These are phyloP conservation scores for Amblyjoppa proteus DNA, from an alignment of 2,888 invertebrate genomes.

Conservation along the genomic window DNA sequence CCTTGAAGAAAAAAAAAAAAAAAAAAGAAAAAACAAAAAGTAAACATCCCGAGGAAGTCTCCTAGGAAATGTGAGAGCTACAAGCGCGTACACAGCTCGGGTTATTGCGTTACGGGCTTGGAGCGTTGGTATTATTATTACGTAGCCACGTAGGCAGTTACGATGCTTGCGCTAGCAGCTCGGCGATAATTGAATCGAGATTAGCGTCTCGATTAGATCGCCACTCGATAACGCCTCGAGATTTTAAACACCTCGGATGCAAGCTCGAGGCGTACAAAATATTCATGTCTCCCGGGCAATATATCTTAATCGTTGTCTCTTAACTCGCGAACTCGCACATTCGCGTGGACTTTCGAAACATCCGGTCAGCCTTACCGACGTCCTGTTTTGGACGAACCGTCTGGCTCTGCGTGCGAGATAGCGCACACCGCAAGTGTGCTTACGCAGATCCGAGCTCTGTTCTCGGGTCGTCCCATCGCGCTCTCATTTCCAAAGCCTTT, in stretches of 20 bases:
- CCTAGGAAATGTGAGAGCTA: constrained; percentile 5
- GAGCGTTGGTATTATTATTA: constrained; percentile 20
- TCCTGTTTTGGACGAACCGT: constrained; percentile 58
- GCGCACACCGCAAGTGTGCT: constrained; percentile 45
- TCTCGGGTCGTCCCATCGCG: constrained; percentile 16
- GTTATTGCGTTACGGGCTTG: constrained; percentile 30
- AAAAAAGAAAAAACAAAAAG: neutral
- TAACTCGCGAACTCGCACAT: neutral
- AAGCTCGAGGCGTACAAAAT: neutral
- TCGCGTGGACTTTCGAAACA: constrained; percentile 51
- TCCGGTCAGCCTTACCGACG: constrained; percentile 52
- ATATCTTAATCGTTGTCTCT: neutral
- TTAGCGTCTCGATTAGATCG: constrained; percentile 44
- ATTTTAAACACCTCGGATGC: neutral
- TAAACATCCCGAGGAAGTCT: neutral
- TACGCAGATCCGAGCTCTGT: constrained; percentile 17
- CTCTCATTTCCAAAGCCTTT: constrained; percentile 53
- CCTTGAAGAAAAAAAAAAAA: neutral
- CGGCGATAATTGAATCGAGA: constrained; percentile 50
- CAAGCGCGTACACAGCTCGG: neutral
- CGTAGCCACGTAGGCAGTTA: constrained; percentile 24
- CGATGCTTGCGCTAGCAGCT: constrained; percentile 25
- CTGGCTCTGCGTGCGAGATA: constrained; percentile 34
- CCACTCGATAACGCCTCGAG: constrained; percentile 27
- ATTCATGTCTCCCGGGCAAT: neutral